Percentiles rank a stretch among this genome's conserved stretches.
Conservation (phyloP, 37 sponge, comb jelly and placozoan species). For the Eunapius fragilis region DNA sequence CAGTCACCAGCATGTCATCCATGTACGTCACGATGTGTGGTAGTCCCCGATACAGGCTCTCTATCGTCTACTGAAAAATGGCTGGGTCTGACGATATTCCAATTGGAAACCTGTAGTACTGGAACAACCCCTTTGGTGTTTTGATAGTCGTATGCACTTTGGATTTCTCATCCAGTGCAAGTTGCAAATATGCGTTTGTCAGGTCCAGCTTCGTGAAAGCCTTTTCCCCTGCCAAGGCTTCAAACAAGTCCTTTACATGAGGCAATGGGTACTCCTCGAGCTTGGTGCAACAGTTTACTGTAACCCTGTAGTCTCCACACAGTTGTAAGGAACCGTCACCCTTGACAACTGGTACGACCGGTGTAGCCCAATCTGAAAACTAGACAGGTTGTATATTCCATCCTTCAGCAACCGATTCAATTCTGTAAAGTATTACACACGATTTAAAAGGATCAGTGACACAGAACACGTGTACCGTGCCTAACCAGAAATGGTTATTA, state of each 20-base stretch:
- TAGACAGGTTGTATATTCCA: not conserved
- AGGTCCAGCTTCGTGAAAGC: conserved; percentile 40
- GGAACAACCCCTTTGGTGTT: conserved; percentile 21
- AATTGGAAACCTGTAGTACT: conserved; percentile 21
- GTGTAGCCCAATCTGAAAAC: not conserved
- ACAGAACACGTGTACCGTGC: too few relatives aligned
- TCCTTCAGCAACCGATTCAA: too few relatives aligned
- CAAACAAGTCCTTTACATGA: conserved; percentile 27
- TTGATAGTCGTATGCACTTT: conserved; percentile 28
- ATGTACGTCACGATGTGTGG: conserved; percentile 23
- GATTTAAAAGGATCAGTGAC: too few relatives aligned
- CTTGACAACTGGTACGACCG: conserved; percentile 2
- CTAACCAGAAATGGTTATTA: too few relatives aligned
- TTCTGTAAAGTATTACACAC: too few relatives aligned
- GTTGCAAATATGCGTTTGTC: conserved; percentile 30
- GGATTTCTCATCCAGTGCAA: conserved; percentile 23
- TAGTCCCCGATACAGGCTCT: conserved; percentile 2
- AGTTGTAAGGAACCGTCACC: not conserved
- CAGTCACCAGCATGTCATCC: conserved; percentile 38
- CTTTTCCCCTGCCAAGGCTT: conserved; percentile 2
- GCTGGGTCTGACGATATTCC: conserved; percentile 47
- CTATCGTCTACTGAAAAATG: conserved; percentile 29
- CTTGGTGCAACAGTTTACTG: conserved; percentile 9
- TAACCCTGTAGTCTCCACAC: conserved; percentile 29
- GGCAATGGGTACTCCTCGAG: conserved; percentile 31